phyloP scores from a whole-genome alignment of 2,888 invertebrate genomes.

The Euphydryas editha region DNA sequence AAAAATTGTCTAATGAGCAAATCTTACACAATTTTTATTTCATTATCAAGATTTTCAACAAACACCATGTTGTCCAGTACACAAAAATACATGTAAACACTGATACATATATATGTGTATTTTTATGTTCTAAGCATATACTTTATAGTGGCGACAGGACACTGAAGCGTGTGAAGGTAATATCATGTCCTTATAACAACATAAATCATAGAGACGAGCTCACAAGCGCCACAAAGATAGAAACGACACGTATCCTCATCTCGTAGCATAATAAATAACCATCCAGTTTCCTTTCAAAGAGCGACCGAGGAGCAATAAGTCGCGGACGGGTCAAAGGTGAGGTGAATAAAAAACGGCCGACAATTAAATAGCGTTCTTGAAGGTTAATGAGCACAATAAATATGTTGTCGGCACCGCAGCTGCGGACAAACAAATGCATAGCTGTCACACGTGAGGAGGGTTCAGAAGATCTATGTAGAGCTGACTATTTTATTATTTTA shows the following conservation, averaged over 20 bases:
- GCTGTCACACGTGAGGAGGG: conserved; percentile 77
- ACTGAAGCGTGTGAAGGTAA: conserved; percentile 65
- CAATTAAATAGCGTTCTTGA: conserved; percentile 84
- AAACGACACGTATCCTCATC: conserved; percentile 76
- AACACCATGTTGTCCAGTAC: not conserved
- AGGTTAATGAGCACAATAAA: conserved; percentile 84
- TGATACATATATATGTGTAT: not conserved
- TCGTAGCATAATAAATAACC: conserved; percentile 79
- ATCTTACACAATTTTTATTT: too few species aligned
- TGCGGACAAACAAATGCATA: conserved; percentile 80
- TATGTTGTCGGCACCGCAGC: conserved; percentile 83
- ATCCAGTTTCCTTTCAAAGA: conserved; percentile 81
- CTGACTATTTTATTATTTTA: conserved; percentile 75
- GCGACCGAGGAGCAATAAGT: conserved; percentile 81
- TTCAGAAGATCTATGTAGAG: conserved; percentile 53
- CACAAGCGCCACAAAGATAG: conserved; percentile 81
- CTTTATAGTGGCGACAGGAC: not conserved
- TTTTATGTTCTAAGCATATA: conserved; percentile 9
- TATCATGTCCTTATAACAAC: conserved; percentile 72
- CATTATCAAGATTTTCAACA: too few species aligned
- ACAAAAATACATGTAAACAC: not conserved
- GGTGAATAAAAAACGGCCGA: conserved; percentile 83
- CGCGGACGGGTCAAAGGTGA: conserved; percentile 81
- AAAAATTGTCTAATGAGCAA: not conserved
- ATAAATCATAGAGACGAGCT: conserved; percentile 76